These are phyloP conservation scores for Nycticebus coucang DNA, from an alignment of 2,113 vertebrate species.

Conservation along the genomic window DNA sequence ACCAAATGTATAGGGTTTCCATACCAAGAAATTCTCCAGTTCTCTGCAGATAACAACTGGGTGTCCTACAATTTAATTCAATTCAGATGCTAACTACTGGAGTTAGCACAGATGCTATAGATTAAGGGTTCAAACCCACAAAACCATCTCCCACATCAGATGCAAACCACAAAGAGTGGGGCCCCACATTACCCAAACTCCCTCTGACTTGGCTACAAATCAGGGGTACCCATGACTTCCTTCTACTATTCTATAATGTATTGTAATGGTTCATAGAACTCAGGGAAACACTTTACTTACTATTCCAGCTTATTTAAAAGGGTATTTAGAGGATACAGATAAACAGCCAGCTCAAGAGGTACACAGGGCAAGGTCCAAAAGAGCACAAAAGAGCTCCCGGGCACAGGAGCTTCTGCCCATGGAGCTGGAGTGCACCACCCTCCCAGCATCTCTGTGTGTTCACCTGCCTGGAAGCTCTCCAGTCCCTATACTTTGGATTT, in stretches of 20 bases:
- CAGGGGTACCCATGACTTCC: too few species aligned
- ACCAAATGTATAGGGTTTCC: neutral
- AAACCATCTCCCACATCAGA: neutral
- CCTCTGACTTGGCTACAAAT: neutral
- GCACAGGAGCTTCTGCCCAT: neutral
- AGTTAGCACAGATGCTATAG: neutral
- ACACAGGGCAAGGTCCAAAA: neutral
- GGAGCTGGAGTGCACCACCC: neutral
- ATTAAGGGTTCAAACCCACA: neutral
- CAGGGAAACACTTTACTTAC: neutral
- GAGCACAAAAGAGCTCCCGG: neutral
- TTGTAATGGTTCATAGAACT: neutral
- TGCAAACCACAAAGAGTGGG: neutral
- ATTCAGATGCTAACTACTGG: neutral
- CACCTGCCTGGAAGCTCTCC: too few species aligned
- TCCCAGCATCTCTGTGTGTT: neutral
- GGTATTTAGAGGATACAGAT: neutral
- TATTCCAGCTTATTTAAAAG: neutral
- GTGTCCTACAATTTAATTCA: slow-evolving; percentile 15
- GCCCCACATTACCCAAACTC: neutral
- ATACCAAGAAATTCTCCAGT: neutral
- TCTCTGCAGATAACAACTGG: neutral
- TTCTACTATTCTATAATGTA: neutral
- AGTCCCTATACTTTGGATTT: neutral
- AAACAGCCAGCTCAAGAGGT: neutral